Conservation (phyloP, 30 jellyfish, hydroid and myxozoan genomes). For the Turritopsis dohrnii region DNA sequence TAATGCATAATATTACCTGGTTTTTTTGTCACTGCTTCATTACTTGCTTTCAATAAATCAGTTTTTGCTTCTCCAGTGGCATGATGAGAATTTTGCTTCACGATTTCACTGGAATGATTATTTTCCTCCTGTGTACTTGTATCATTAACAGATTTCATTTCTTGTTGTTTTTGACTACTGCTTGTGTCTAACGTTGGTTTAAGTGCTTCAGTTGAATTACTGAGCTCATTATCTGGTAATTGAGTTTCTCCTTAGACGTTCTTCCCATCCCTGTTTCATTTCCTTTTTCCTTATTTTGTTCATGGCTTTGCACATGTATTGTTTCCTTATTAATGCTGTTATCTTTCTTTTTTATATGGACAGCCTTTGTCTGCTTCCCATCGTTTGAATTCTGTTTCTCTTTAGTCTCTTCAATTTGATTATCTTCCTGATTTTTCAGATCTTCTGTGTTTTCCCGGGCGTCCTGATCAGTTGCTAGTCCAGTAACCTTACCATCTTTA, state of each 20-base stretch:
- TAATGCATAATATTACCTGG: neutral
- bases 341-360: neutral
- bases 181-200: neutral
- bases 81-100: neutral
- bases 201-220: neutral
- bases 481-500: neutral
- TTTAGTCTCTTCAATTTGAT: neutral
- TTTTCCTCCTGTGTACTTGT: neutral
- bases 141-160: neutral
- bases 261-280: neutral
- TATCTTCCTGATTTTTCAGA: neutral
- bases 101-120: neutral
- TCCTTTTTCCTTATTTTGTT: neutral
- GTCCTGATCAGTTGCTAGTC: neutral
- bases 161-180: neutral
- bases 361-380: neutral
- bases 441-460: neutral
- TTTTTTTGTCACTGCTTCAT: neutral
- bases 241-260: neutral
- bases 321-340: neutral
- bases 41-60: neutral
- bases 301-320: neutral
- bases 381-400: slow-evolving; percentile 9
- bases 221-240: neutral
- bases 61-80: neutral